Percentiles rank a stretch among this genome's conserved stretches.
Evolutionary conservation across 2,113 vertebrate genomes (phyloP).

Genomic region (Atrichornis clamosus): DNA sequence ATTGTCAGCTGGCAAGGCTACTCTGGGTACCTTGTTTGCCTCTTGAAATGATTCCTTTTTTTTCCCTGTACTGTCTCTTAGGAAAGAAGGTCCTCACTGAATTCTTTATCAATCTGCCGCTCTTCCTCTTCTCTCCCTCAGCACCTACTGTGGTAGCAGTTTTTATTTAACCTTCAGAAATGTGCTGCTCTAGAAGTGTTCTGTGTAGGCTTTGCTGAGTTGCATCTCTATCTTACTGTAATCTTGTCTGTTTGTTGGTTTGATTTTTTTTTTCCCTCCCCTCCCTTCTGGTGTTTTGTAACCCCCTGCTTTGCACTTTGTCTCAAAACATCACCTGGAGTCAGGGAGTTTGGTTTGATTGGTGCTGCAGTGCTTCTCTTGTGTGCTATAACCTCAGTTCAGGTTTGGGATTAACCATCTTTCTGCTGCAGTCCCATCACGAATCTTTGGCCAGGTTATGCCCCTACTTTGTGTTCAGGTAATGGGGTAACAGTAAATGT

Average conservation of each 20-base stretch:
- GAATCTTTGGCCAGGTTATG: background rate
- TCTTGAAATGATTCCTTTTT: background rate
- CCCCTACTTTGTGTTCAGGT: background rate
- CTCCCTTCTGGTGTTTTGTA: background rate
- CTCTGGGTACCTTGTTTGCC: background rate
- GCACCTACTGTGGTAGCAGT: background rate
- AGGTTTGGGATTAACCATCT: background rate
- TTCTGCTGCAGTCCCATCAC: background rate
- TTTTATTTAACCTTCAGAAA: constrained; percentile 47
- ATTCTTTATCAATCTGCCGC: background rate
- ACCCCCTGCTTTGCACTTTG: background rate
- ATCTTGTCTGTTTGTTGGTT: background rate
- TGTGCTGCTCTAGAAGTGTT: background rate
- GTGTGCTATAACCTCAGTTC: background rate
- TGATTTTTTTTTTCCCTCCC: background rate
- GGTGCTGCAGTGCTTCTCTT: background rate
- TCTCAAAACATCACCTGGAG: background rate
- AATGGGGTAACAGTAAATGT: background rate
- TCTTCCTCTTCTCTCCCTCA: background rate
- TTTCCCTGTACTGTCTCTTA: background rate
- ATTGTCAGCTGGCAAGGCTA: background rate
- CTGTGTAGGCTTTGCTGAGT: background rate
- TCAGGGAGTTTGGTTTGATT: background rate
- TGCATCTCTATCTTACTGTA: background rate
- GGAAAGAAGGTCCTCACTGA: background rate